These are phyloP conservation scores for Lasiurus borealis DNA, from an alignment of 2,113 vertebrate species.

Conservation along the genomic window DNA sequence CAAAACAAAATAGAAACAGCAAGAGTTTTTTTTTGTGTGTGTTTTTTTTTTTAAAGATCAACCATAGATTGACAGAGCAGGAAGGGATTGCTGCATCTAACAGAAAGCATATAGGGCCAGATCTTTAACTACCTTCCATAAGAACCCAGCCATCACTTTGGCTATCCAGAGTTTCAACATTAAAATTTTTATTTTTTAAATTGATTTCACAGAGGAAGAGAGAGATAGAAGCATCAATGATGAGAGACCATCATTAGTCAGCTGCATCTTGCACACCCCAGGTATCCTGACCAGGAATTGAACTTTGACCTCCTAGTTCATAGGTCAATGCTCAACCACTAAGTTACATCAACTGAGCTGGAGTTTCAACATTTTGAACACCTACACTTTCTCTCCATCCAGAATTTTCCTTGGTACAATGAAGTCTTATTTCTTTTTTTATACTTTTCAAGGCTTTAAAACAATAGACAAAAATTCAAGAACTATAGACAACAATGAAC, in stretches of 20 bases:
- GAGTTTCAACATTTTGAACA: not conserved
- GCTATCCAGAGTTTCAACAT: not conserved
- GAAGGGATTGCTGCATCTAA: not conserved
- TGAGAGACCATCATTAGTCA: too few species aligned
- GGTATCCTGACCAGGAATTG: too few species aligned
- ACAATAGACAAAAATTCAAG: not conserved
- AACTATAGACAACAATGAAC: conserved; percentile 14
- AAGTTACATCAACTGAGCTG: too few species aligned
- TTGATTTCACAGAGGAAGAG: too few species aligned
- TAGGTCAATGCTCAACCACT: too few species aligned
- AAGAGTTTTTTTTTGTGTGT: too few species aligned
- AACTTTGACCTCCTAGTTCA: too few species aligned
- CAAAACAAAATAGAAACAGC: not conserved
- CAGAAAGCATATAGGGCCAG: not conserved
- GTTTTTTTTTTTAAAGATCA: not conserved
- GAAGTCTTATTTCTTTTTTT: not conserved
- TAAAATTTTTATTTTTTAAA: too few species aligned
- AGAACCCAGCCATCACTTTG: not conserved
- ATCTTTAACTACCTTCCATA: not conserved
- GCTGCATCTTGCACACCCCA: too few species aligned
- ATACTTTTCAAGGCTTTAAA: not conserved
- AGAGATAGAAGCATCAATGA: too few species aligned
- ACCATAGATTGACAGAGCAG: not conserved
- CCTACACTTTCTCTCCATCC: not conserved
- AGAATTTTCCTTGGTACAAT: not conserved